These are phyloP conservation scores for Iselma pallidipennis DNA, from an alignment of 2,888 invertebrate species.

Conservation along the genomic window DNA sequence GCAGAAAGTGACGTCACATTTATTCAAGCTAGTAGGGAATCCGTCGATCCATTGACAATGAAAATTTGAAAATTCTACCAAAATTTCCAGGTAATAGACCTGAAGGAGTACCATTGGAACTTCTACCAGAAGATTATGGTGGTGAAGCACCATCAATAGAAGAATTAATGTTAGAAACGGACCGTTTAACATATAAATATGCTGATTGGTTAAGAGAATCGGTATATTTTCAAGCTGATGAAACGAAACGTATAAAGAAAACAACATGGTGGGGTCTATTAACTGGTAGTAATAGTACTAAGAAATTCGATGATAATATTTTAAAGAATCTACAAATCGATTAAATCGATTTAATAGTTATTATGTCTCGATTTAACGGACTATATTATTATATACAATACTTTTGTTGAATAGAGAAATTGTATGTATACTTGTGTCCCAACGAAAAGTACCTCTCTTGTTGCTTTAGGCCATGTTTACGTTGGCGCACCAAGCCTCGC, in stretches of 20 bases:
- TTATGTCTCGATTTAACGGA: too few species aligned
- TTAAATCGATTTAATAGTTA: too few species aligned
- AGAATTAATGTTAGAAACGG: slow-evolving; percentile 62
- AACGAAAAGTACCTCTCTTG: too few species aligned
- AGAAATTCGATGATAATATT: slow-evolving; percentile 42
- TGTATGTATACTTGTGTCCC: too few species aligned
- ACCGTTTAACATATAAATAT: slow-evolving; percentile 63
- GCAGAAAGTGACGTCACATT: too few species aligned
- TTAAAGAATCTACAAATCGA: slow-evolving; percentile 53
- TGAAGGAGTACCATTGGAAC: slow-evolving; percentile 50
- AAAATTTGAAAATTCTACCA: too few species aligned
- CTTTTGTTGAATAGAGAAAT: too few species aligned
- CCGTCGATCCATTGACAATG: too few species aligned
- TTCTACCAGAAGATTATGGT: slow-evolving; percentile 63
- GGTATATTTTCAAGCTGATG: slow-evolving; percentile 60
- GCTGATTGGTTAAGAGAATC: slow-evolving; percentile 66
- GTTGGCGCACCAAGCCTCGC: too few species aligned
- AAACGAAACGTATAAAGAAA: slow-evolving; percentile 52
- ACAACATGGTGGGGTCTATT: slow-evolving; percentile 52
- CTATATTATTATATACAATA: too few species aligned
- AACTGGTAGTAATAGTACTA: slow-evolving; percentile 32
- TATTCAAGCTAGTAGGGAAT: too few species aligned
- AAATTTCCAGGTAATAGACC: slow-evolving; percentile 43
- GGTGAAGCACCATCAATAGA: slow-evolving; percentile 62
- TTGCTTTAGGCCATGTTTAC: too few species aligned